Evolutionary conservation across 2,113 vertebrate genomes (phyloP).

Genomic region (Centropus bengalensis): DNA sequence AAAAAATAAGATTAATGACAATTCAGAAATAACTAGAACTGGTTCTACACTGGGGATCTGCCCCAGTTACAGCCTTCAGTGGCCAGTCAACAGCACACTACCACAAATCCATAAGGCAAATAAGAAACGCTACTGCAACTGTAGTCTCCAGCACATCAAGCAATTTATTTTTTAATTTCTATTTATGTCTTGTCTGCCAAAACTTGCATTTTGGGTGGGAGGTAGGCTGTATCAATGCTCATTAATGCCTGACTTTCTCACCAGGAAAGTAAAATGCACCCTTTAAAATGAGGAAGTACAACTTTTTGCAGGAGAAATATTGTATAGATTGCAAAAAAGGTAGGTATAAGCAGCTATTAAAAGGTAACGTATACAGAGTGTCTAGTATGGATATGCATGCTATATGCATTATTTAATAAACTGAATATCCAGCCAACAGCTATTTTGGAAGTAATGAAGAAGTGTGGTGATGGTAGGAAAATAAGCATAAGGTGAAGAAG

Average conservation of each 20-base stretch:
- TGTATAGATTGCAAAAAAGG: background rate
- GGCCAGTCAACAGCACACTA: conserved; percentile 10
- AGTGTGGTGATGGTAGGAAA: background rate
- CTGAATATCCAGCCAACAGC: background rate
- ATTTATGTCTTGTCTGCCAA: background rate
- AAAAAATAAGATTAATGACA: conserved; percentile 49
- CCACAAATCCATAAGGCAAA: background rate
- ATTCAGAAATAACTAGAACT: conserved; percentile 61
- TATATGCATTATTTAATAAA: background rate
- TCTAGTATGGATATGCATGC: background rate
- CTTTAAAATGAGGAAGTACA: background rate
- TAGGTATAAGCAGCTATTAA: background rate
- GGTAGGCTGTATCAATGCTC: background rate
- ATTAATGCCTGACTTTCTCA: background rate
- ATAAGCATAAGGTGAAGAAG: conserved; percentile 31
- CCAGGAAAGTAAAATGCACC: background rate
- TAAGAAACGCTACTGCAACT: background rate
- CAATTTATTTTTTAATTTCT: background rate
- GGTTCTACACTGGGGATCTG: conserved; percentile 52
- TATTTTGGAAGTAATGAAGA: background rate
- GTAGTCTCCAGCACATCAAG: background rate
- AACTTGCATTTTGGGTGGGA: background rate
- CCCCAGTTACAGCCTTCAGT: conserved; percentile 41
- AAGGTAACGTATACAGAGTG: background rate
- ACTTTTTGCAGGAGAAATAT: background rate